Base-by-base conservation (phyloP, 1,140 invertebrate genomes). In the Zaprionus taronus region DNA sequence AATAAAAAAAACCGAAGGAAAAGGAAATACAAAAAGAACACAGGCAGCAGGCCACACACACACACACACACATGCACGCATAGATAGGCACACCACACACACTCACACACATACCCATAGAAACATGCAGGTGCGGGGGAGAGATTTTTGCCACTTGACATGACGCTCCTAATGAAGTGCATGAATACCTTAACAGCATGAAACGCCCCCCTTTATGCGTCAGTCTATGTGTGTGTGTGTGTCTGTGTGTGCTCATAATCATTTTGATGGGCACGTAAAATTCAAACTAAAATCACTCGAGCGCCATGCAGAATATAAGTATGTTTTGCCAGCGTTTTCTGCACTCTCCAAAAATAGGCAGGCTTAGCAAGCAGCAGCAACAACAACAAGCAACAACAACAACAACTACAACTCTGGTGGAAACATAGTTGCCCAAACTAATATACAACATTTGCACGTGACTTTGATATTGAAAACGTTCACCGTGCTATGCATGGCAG, bases 211-310 rank as follows among this genome's bases (percentile, higher is more conserved):
- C 17, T 69, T 12, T 20, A 36, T 79, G 58, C 26, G 53, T 80
- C 28, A 20, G 17, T 20, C 26, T 41, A 31, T 49, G 34, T 49
- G 41, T 28, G 17, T 44, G 22, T 58, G 11, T 36, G 38, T 57
- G 36, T 62, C 12, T 53, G 26, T 72, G 71, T 65, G 57, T 81
- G 81, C 72, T 70, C 84, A 87, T 87, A 87, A 87, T 87, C 74
- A 87, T 89, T 89, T 89, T 89, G 84, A 87, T 89, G 81, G 84
- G 81, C 84, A 87, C 84, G 84, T 87, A 89, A 89, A 87, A 89
- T 78, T 73, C 84, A 84, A 87, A 84, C 84, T 84, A 87, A 89
- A 87, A 84, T 87, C 84, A 87, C 84, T 87, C 86, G 84, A 83
- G 84, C 81, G 58, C 55, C 56, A 72, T 56, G 38, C 41, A 57